Conservation (phyloP, 2,888 invertebrate species). For the Drosophila pseudotalamancana region DNA sequence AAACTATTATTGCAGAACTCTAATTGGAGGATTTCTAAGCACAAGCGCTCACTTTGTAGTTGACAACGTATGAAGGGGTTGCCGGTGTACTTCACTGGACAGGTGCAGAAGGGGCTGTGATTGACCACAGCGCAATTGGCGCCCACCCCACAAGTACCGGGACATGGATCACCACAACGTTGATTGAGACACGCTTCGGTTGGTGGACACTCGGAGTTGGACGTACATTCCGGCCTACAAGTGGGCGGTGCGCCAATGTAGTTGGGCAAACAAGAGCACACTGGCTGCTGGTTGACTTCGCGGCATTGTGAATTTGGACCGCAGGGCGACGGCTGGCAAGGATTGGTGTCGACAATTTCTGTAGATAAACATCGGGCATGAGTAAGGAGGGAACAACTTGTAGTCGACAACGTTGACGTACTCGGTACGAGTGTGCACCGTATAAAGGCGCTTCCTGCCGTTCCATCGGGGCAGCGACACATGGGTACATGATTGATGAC, state of each 20-base stretch:
- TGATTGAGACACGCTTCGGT: constrained; percentile 91
- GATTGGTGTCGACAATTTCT: constrained; percentile 85
- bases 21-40: neutral
- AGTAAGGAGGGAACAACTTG: neutral
- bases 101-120: constrained; percentile 92
- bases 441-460: constrained; percentile 88
- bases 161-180: constrained; percentile 93
- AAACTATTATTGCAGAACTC: neutral
- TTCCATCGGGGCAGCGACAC: constrained; percentile 86
- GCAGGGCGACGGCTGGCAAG: constrained; percentile 90
- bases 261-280: constrained; percentile 89
- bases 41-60: constrained; percentile 84
- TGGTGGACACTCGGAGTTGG: constrained; percentile 90
- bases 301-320: constrained; percentile 92
- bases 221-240: constrained; percentile 91
- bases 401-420: constrained; percentile 30
- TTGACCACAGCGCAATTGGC: constrained; percentile 91
- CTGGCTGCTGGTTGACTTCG: constrained; percentile 89
- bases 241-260: constrained; percentile 91
- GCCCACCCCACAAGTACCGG: constrained; percentile 91
- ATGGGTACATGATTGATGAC: constrained; percentile 90
- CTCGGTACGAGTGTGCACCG: constrained; percentile 84
- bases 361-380: constrained; percentile 17
- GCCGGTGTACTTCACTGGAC: constrained; percentile 88
- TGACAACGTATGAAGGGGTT: constrained; percentile 91